These are phyloP conservation scores for Plotosus lineatus DNA, from an alignment of 2,113 vertebrate genomes.

Conservation along the genomic window DNA sequence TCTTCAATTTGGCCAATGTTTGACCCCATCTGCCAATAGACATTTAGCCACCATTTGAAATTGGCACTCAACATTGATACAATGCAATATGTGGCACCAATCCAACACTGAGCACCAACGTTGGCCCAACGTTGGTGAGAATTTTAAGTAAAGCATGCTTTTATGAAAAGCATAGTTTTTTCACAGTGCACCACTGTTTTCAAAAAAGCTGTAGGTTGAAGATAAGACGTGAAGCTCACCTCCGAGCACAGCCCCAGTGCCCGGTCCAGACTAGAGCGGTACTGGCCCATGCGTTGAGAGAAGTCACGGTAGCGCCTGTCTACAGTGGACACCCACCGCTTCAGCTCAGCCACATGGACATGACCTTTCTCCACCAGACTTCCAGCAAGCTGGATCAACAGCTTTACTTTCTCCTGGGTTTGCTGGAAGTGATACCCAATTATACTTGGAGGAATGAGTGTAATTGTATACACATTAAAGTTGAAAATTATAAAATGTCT, in stretches of 20 bases:
- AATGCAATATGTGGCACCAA: background rate
- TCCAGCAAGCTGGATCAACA: conserved; percentile 94
- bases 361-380: conserved; percentile 97
- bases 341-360: conserved; percentile 89
- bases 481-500: background rate
- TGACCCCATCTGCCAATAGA: too few relatives aligned
- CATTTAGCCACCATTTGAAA: background rate
- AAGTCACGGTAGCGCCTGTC: conserved; percentile 96
- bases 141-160: background rate
- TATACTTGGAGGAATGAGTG: background rate
- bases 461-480: background rate
- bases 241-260: conserved; percentile 89
- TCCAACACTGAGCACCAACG: background rate
- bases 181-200: background rate
- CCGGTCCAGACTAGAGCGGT: conserved; percentile 88
- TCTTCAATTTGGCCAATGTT: background rate
- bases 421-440: conserved; percentile 71
- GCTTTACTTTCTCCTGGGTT: conserved; percentile 97
- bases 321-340: conserved; percentile 92
- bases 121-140: background rate
- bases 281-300: conserved; percentile 91
- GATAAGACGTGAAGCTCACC: conserved; percentile 68
- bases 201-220: background rate
- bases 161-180: background rate
- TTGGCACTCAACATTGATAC: background rate